Percentiles rank a stretch among this genome's conserved stretches.
Conservation (phyloP, 2,888 invertebrate species). For the Hirtodrosophila trivittata region DNA sequence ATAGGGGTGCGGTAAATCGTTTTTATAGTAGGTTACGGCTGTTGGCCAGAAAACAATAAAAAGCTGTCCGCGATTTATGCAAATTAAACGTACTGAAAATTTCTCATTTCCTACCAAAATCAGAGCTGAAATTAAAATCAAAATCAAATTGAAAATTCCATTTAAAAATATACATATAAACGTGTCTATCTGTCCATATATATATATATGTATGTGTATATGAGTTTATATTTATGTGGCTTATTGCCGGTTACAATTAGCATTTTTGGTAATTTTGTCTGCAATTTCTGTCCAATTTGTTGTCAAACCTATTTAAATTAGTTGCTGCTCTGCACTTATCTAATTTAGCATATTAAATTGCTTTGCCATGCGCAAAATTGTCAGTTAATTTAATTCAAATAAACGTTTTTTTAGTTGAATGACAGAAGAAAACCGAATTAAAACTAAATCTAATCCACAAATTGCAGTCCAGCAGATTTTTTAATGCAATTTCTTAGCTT, state of each 20-base stretch:
- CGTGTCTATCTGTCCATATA: conserved; percentile 1
- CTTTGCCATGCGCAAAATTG: conserved; percentile 24
- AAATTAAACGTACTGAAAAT: conserved; percentile 48
- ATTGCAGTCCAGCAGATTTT: conserved; percentile 21
- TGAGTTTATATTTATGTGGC: conserved; percentile 56
- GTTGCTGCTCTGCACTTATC: conserved; percentile 19
- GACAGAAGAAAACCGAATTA: no score
- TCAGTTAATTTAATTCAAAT: conserved; percentile 43
- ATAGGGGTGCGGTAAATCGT: conserved; percentile 12
- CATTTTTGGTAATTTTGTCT: conserved; percentile 35
- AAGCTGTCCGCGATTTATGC: conserved; percentile 47
- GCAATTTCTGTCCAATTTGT: conserved; percentile 39
- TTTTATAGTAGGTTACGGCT: conserved; percentile 8
- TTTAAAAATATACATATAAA: conserved; percentile 14
- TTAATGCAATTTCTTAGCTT: conserved; percentile 63
- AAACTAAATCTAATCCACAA: no score
- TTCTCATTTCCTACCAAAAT: conserved; percentile 35
- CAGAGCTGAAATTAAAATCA: conserved; percentile 3
- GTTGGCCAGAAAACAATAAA: conserved; percentile 15
- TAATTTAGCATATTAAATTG: conserved; percentile 30
- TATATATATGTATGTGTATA: conserved; percentile 1
- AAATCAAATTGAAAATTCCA: conserved; percentile 50
- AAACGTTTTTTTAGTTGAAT: no score
- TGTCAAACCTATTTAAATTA: conserved; percentile 47
- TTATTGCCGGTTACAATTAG: conserved; percentile 54